These are phyloP conservation scores for Papilio polyxenes DNA, from an alignment of 1,140 invertebrate genomes.

Conservation along the genomic window DNA sequence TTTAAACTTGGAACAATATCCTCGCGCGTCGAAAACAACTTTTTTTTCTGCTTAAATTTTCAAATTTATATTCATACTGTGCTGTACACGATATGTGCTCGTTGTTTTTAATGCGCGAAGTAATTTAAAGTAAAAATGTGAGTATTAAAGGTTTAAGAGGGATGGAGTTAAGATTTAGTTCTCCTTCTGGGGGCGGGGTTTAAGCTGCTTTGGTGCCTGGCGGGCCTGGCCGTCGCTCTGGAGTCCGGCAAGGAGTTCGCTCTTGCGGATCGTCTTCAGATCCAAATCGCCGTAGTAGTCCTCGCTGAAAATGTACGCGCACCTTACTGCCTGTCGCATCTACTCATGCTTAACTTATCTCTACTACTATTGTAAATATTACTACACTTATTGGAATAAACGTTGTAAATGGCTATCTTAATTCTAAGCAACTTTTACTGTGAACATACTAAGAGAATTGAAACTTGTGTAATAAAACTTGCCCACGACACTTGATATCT, in stretches of 20 bases:
- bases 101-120: conserved; percentile 60
- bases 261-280: conserved; percentile 95
- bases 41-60: conserved; percentile 42
- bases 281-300: conserved; percentile 98
- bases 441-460: conserved; percentile 56
- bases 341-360: conserved; percentile 52
- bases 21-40: conserved; percentile 62
- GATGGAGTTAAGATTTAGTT: conserved; percentile 66
- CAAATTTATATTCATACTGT: conserved; percentile 41
- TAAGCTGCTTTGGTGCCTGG: conserved; percentile 79
- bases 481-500: conserved; percentile 61
- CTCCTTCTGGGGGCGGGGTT: conserved; percentile 80
- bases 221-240: conserved; percentile 82
- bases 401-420: conserved; percentile 63
- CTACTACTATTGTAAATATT: conserved; percentile 52
- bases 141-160: conserved; percentile 72
- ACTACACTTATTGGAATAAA: conserved; percentile 47
- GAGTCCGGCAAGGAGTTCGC: conserved; percentile 90
- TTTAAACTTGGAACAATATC: conserved; percentile 66
- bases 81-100: conserved; percentile 30
- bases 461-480: conserved; percentile 76
- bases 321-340: conserved; percentile 74
- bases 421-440: conserved; percentile 74
- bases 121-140: conserved; percentile 65
- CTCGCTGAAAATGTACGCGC: conserved; percentile 86